Evolutionary conservation across 2,113 vertebrate species (phyloP).

Genomic region (Siniperca chuatsi): DNA sequence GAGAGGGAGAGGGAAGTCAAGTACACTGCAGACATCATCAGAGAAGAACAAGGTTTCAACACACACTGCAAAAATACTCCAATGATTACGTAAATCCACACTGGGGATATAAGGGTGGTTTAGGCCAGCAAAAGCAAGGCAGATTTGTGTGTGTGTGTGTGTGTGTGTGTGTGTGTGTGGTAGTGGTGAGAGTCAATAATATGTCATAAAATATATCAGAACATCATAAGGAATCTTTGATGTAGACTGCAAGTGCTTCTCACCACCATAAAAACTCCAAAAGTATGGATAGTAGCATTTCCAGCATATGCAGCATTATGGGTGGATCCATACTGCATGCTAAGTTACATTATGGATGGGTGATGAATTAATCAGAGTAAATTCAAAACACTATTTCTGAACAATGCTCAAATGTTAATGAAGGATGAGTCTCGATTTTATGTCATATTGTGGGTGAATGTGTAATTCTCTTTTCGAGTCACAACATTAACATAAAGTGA

Average conservation of each 20-base stretch:
- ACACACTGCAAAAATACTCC: slow-evolving; percentile 33
- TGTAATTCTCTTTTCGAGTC: slow-evolving; percentile 1
- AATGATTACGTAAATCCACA: slow-evolving; percentile 56
- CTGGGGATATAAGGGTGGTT: slow-evolving; percentile 19
- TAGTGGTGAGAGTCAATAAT: neutral
- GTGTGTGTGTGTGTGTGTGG: neutral
- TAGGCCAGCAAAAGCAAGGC: neutral
- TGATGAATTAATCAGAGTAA: neutral
- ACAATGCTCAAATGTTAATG: neutral
- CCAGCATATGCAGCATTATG: neutral
- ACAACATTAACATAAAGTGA: slow-evolving; percentile 1
- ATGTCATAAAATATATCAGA: neutral
- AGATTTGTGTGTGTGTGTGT: neutral
- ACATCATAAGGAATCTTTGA: slow-evolving; percentile 20
- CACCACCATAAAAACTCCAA: neutral
- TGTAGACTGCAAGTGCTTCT: neutral
- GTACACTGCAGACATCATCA: slow-evolving; percentile 18
- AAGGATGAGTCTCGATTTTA: neutral
- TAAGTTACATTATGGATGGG: neutral
- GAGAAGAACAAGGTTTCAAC: slow-evolving; percentile 20
- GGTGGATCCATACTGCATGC: neutral
- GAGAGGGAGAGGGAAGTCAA: neutral
- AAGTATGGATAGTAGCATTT: neutral
- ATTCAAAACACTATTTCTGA: neutral
- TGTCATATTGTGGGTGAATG: neutral